Evolutionary conservation across 2,797 vertebrate species (phyloP), one percentile per base, ranked within the genome.

Genomic region (Dryobates pubescens): DNA sequence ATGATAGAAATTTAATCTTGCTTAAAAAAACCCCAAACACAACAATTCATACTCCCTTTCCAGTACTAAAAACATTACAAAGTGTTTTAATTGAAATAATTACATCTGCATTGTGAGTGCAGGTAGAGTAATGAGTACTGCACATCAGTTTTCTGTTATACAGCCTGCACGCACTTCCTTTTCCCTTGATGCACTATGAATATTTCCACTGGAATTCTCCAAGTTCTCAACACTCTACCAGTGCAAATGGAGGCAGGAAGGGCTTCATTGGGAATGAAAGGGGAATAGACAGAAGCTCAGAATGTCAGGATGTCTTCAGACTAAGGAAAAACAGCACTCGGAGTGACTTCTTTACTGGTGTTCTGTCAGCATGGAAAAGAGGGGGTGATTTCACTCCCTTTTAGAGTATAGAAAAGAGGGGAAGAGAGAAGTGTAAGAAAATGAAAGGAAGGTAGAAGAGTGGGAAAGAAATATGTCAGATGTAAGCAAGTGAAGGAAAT

Each of bases 311-410:
- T 27, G 13, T 45, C 51, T n/a, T 36, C n/a, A 23, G 10, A 8
- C 45, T 47, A 54, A 27, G 34, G 58, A 27, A 36, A 88, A 71
- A 12, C 34, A 59, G 67, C 30, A 14, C 24, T 77, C 67, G 16
- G 5, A 23, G 27, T 1, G 5, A 27, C 20, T 58, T 70, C 58
- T 61, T 65, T 59, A 29, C 26, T 61, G 45, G 56, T 64, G 32
- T 41, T n/a, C 45, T 8, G 11, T 65, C 51, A 80, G 56, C 47
- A 10, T 0, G 0, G 62, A 56, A 27, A 34, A 80, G 41, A n/a
- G n/a, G 14, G 8, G 57, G 26, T 1, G 3, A 65, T 38, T 85
- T 71, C 78, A 23, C 27, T 29, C 26, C 2, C 13, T 32, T 32
- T 61, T 20, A 29, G 57, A 57, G 36, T n/a, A 57, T 8, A 53